Percentiles rank a stretch among this genome's conserved stretches.
These are phyloP conservation scores for Scaptodrosophila lebanonensis DNA, from an alignment of 1,140 invertebrate species.

Conservation along the genomic window DNA sequence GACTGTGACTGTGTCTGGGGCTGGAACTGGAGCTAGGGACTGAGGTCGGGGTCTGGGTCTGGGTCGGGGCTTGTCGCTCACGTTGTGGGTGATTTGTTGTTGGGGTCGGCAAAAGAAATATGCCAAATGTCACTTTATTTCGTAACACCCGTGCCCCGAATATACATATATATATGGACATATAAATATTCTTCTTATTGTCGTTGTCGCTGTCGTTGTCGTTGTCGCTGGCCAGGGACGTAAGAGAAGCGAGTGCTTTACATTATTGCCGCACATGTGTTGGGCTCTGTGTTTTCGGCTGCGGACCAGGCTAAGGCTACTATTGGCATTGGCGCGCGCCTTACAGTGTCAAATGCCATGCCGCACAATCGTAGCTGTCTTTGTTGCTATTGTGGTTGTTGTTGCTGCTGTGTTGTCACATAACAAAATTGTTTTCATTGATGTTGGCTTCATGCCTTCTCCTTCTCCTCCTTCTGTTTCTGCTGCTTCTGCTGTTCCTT, in stretches of 20 bases:
- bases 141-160: too few relatives aligned
- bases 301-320: background rate
- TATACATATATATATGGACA: too few relatives aligned
- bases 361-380: constrained; percentile 2
- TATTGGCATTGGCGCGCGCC: too few relatives aligned
- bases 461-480: background rate
- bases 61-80: too few relatives aligned
- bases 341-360: background rate
- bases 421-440: background rate
- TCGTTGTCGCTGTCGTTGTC: constrained; percentile 28
- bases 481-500: background rate
- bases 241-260: constrained; percentile 36
- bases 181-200: too few relatives aligned
- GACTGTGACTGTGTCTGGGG: too few relatives aligned
- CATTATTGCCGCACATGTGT: constrained; percentile 27
- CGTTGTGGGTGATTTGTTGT: too few relatives aligned
- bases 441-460: background rate
- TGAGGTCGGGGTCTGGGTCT: too few relatives aligned
- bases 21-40: too few relatives aligned
- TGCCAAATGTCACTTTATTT: too few relatives aligned
- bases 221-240: constrained; percentile 40
- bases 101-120: too few relatives aligned
- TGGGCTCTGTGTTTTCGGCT: constrained; percentile 23
- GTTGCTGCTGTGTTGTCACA: background rate
- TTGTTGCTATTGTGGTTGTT: background rate